Conservation (phyloP, 2,797 vertebrate species). For the Dryobates pubescens region DNA sequence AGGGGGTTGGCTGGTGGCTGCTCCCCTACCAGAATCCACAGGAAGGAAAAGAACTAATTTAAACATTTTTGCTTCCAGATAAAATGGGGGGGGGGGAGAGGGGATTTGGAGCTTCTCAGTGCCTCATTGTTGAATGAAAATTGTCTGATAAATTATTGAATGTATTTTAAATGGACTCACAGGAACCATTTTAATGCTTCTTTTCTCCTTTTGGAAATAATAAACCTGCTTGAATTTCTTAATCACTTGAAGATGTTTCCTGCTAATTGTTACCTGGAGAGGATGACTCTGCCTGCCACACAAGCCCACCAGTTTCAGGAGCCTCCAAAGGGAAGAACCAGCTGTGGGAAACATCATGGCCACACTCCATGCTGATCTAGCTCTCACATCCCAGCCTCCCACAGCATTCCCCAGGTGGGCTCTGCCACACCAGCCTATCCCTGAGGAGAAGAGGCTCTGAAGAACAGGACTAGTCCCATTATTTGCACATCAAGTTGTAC, state of each 20-base stretch:
- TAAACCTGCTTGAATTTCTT: conserved; percentile 67
- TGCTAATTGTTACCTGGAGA: not conserved
- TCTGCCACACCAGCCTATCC: not conserved
- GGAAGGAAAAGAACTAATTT: not conserved
- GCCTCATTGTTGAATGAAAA: conserved; percentile 64
- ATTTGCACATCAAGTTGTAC: not conserved
- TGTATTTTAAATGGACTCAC: conserved; percentile 67
- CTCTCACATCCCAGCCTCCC: not conserved
- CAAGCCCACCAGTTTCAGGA: accelerated
- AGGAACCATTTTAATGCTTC: conserved; percentile 64
- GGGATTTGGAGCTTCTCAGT: conserved; percentile 43
- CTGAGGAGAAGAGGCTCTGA: not conserved
- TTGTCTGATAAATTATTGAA: conserved; percentile 72
- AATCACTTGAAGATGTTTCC: conserved; percentile 45
- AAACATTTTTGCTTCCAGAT: not conserved
- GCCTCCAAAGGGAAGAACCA: not conserved
- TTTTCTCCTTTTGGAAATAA: conserved; percentile 67
- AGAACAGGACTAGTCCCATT: not conserved
- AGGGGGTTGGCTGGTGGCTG: not conserved
- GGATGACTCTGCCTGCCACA: not conserved
- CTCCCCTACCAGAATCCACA: not conserved
- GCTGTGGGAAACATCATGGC: not conserved
- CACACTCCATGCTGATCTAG: not conserved
- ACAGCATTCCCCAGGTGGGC: not conserved
- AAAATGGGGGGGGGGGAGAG: conserved; percentile 39